Evolutionary conservation across 2,888 invertebrate species (phyloP), one percentile per base, ranked within the genome.

Genomic region (Unio delphinus): DNA sequence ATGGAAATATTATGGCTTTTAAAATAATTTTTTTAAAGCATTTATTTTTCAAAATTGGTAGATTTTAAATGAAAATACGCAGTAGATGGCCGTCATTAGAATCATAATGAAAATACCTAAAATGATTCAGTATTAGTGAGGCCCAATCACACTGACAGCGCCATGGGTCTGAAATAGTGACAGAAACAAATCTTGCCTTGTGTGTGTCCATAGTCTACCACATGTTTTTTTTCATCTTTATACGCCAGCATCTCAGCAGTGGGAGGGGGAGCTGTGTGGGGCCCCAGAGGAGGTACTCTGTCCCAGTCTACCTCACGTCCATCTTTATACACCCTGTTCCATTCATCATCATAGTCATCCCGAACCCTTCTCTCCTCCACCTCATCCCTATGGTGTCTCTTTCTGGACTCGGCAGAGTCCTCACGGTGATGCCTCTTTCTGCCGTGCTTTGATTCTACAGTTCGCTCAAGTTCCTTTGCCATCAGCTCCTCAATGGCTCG

Each of bases 401-500:
- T 58, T 58, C n/a, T 58, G 8, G 23, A n/a, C 20, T 58, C 30
- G 30, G 55, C 56, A 60, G 28, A 54, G 30, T 64, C 65, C 26
- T 64, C 67, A 34, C 70, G 66, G n/a, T 67, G 70, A 4, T 73
- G 56, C 63, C 73, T 75, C 7, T 70, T 64, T 61, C 64, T 57
- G 17, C 66, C 65, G 20, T 69, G 62, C 62, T 58, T 67, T 7
- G 69, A 64, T 3, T 73, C 76, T 7, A 81, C 79, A 45, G 80
- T 74, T 61, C 78, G 74, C 64, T 81, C 81, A 20, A 81, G 70
- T 56, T 81, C 81, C 54, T 77, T 64, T 20, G 81, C 79, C 81
- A 81, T 81, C 73, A 81, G 68, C 64, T 81, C 81, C 61, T 81
- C 81, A 59, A 80, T 80, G 18, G 79, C 79, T 56, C 76, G 76